Evolutionary conservation across 2,888 invertebrate species (phyloP), one percentile per base, ranked within the genome.

Genomic region (Dyspetes luteomarginatus): DNA sequence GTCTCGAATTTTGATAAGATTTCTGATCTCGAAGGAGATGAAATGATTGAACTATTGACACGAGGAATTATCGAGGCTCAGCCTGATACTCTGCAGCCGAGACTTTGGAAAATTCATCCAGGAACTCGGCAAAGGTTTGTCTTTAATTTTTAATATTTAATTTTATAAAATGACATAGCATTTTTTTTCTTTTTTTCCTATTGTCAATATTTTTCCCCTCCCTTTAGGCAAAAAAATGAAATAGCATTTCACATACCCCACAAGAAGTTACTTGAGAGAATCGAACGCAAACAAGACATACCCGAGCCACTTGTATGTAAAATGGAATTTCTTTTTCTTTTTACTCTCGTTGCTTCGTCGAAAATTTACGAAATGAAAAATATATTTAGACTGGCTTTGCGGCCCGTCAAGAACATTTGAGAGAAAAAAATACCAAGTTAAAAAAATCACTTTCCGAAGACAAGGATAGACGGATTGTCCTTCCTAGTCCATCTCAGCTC

Each of bases 171-270:
- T 9, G 3, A 3, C 12, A 12, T 24, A 7, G 24, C 55, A 24
- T 24, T 55, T 36, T 12, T 19, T 1, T 3, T 9, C 19, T 45
- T 15, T 26, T 3, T 45, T 26, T n/a, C 26, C 15, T 15, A 15
- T 4, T 45, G 15, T 4, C 45, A 15, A 0, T 15, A 5, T 48
- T 48, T 5, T 17, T 48, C 9, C 17, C 12, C 15, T 15, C 30
- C 41, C 28, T 86, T 68, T 73, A 91, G 90, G 22, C 82, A 79
- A 17, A 76, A 81, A 52, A 85, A 90, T 77, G 89, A 88, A 60
- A 91, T 95, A 58, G 93, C 94, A 4, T 94, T 94, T 85, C 94
- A 94, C 86, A 89, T 94, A 74, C 95, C 95, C 0, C 95, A 94
- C 85, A 94, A 93, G 85, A 94, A 94, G 85, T 89, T 95, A 24